Evolutionary conservation across 2,888 invertebrate genomes (phyloP).

Genomic region (Hirtodrosophila trivittata): DNA sequence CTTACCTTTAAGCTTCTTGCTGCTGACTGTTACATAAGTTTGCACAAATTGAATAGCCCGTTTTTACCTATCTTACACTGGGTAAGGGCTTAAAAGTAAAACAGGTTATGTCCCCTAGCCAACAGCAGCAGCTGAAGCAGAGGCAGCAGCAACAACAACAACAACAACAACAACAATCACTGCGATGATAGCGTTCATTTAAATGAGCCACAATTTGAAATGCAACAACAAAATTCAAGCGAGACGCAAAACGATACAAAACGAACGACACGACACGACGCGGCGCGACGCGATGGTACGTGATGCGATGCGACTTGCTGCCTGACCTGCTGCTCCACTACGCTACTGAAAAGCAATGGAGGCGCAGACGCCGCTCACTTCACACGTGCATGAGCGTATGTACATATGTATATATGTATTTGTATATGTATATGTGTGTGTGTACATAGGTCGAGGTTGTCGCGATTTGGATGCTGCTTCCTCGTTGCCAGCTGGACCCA

Average conservation of each 20-base stretch:
- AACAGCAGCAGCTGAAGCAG: constrained; percentile 2
- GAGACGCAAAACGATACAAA: too few species aligned
- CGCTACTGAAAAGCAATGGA: constrained; percentile 36
- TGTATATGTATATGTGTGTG: constrained; percentile 3
- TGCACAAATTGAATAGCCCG: too few species aligned
- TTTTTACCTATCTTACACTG: too few species aligned
- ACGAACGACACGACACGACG: background rate
- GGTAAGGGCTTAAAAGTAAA: constrained; percentile 14
- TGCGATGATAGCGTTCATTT: constrained; percentile 40
- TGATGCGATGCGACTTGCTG: constrained; percentile 1
- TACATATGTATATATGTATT: background rate
- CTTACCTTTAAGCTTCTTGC: too few species aligned
- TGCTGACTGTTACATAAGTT: too few species aligned
- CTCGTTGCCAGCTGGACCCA: constrained; percentile 37
- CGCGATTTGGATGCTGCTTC: constrained; percentile 51
- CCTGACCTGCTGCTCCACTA: constrained; percentile 64
- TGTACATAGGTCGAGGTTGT: constrained; percentile 61
- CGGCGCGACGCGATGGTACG: too few species aligned
- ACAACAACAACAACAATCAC: background rate
- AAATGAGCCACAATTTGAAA: constrained; percentile 33
- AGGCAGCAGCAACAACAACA: constrained; percentile 14
- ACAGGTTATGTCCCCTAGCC: constrained; percentile 32
- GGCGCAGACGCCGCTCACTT: constrained; percentile 34
- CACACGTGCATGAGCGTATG: background rate
- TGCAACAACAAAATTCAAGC: constrained; percentile 15